Evolutionary conservation across 2,888 invertebrate genomes (phyloP).

Genomic region (Escarpia spicata): DNA sequence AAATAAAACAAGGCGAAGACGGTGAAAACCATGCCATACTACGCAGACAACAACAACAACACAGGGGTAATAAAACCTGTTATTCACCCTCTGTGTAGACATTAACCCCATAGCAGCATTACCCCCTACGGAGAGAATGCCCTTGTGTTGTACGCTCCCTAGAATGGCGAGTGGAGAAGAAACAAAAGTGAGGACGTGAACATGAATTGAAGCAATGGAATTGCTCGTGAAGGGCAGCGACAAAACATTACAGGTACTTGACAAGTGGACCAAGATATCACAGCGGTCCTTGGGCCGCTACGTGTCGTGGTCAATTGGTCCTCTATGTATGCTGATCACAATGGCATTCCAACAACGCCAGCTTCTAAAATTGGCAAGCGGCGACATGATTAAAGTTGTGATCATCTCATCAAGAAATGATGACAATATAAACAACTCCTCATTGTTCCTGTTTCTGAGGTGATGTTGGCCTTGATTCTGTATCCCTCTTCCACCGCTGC

Average conservation of each 20-base stretch:
- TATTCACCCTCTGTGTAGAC: slow-evolving; percentile 12
- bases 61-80: background rate
- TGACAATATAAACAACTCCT: no score
- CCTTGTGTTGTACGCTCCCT: background rate
- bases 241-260: background rate
- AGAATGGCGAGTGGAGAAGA: background rate
- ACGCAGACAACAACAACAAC: background rate
- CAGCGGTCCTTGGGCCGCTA: background rate
- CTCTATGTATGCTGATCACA: background rate
- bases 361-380: background rate
- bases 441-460: no score
- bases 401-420: no score
- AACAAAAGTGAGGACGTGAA: background rate
- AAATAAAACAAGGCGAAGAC: background rate
- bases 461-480: no score
- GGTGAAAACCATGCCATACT: background rate
- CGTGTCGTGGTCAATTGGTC: background rate
- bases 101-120: background rate
- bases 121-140: background rate
- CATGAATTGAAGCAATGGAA: background rate
- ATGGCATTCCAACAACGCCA: background rate
- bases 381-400: background rate
- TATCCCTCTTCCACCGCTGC: no score
- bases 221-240: background rate
- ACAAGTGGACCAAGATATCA: background rate